Conservation (phyloP, 2,888 invertebrate species). For the Flabesymbios commensalis region DNA sequence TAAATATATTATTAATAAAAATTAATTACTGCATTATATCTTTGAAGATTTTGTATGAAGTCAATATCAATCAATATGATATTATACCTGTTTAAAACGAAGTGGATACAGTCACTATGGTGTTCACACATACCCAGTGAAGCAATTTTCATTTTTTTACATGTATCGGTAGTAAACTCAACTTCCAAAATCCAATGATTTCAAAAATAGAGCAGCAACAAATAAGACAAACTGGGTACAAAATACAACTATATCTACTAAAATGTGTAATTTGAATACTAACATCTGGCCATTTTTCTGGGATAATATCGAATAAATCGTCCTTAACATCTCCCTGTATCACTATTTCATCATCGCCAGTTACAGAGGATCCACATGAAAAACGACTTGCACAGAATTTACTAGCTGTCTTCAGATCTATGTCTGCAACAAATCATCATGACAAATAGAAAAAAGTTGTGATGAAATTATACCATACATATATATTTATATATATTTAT, state of each 20-base stretch:
- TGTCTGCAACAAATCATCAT: conserved; percentile 69
- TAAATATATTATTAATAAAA: too few species aligned
- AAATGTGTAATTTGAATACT: conserved; percentile 19
- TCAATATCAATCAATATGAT: background rate
- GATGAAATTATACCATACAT: too few species aligned
- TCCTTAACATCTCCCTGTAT: conserved; percentile 99
- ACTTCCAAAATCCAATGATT: too few species aligned
- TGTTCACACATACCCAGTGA: too few species aligned
- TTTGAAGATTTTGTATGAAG: background rate
- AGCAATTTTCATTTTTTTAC: too few species aligned
- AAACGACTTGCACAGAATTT: conserved; percentile 97
- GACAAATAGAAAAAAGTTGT: too few species aligned
- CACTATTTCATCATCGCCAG: conserved; percentile 98
- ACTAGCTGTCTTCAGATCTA: conserved; percentile 95
- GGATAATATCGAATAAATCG: conserved; percentile 95
- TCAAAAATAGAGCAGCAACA: too few species aligned
- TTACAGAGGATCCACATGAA: conserved; percentile 98
- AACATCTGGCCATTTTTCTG: conserved; percentile 97
- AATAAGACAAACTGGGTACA: background rate
- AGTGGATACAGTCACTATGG: too few species aligned
- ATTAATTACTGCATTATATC: too few species aligned
- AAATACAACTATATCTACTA: background rate
- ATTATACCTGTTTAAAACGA: background rate
- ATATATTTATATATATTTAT: too few species aligned
- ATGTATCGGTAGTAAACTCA: too few species aligned